Percentiles rank a stretch among this genome's conserved stretches.
These are phyloP conservation scores for Australoheros scitulus DNA, from an alignment of 2,113 vertebrate species.

Conservation along the genomic window DNA sequence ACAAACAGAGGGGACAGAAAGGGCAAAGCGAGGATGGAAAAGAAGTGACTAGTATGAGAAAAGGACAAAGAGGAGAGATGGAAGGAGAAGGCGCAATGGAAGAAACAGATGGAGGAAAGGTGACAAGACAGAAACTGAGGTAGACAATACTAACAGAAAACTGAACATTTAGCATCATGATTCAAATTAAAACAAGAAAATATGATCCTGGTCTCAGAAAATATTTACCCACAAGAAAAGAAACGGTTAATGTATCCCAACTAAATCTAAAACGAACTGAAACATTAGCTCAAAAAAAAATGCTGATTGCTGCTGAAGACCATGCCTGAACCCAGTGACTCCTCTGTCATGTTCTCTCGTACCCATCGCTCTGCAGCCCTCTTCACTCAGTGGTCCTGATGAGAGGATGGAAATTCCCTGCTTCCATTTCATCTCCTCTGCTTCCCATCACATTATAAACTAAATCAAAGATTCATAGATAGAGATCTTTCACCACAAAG, in stretches of 20 bases:
- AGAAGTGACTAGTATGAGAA: background rate
- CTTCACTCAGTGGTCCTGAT: slow-evolving; percentile 41
- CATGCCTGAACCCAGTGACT: background rate
- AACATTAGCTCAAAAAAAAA: background rate
- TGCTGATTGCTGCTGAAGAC: background rate
- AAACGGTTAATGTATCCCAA: background rate
- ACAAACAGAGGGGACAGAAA: background rate
- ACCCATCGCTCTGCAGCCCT: slow-evolving; percentile 14
- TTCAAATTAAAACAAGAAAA: background rate
- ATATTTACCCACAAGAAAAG: background rate
- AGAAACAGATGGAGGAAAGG: background rate
- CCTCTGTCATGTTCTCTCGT: background rate
- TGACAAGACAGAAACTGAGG: background rate
- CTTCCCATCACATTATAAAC: background rate
- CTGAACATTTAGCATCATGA: background rate
- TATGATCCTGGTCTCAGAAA: background rate
- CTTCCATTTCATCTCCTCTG: slow-evolving; percentile 1
- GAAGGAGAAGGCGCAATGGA: background rate
- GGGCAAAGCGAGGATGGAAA: background rate
- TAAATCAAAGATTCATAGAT: background rate
- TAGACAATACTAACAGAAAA: background rate
- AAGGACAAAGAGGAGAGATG: background rate
- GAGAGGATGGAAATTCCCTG: slow-evolving; percentile 38
- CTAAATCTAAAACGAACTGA: background rate
- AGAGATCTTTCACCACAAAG: background rate